Evolutionary conservation across 2,888 invertebrate species (phyloP).

Genomic region (Melanostoma mellinum): DNA sequence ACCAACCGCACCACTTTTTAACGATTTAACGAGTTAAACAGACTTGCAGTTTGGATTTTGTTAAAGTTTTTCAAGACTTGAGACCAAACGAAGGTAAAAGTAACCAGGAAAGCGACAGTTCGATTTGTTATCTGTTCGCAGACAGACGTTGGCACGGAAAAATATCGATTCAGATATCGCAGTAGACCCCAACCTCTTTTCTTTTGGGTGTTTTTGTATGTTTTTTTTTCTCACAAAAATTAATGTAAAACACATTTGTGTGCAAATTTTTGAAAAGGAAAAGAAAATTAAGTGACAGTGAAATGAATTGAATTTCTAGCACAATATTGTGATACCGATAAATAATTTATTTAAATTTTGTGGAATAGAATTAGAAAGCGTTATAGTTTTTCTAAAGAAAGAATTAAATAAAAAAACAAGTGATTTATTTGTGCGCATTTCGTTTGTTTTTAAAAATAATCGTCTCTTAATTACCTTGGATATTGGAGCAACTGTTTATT

Average conservation of each 20-base stretch:
- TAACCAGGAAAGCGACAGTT: slow-evolving; percentile 72
- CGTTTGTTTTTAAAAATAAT: slow-evolving; percentile 12
- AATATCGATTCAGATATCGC: slow-evolving; percentile 39
- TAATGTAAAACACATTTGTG: slow-evolving; percentile 27
- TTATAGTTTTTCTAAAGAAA: background rate
- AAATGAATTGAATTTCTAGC: slow-evolving; percentile 40
- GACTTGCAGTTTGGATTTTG: slow-evolving; percentile 13
- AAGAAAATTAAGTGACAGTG: slow-evolving; percentile 41
- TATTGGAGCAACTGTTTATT: slow-evolving; percentile 56
- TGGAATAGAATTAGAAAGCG: slow-evolving; percentile 49
- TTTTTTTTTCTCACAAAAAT: background rate
- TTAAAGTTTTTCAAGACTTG: slow-evolving; percentile 7
- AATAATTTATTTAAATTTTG: slow-evolving; percentile 12
- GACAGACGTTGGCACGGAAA: slow-evolving; percentile 70
- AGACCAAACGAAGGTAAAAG: slow-evolving; percentile 71
- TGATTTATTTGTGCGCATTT: background rate
- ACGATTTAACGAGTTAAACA: slow-evolving; percentile 40
- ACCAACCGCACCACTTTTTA: slow-evolving; percentile 40
- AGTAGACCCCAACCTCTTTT: slow-evolving; percentile 14
- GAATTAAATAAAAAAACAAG: too few species aligned
- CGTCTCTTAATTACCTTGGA: slow-evolving; percentile 56
- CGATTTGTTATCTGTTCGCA: slow-evolving; percentile 68
- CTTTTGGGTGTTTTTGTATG: background rate
- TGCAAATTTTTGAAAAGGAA: slow-evolving; percentile 31
- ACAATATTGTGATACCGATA: slow-evolving; percentile 20